Evolutionary conservation across 1,140 invertebrate species (phyloP).

Genomic region (Drosophila kohkoa): DNA sequence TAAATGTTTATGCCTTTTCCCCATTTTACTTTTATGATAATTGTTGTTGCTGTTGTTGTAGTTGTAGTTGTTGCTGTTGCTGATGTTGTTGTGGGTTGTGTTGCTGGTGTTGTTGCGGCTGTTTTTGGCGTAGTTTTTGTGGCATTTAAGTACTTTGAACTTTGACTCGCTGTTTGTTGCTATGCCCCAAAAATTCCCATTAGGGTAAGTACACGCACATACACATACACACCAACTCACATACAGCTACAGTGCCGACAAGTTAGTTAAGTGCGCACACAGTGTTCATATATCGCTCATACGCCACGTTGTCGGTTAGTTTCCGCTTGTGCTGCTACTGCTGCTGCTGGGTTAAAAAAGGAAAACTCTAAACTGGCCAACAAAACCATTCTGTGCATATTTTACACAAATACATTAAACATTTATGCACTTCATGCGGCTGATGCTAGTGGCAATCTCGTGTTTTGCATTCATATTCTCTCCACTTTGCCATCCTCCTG

Average conservation of each 20-base stretch:
- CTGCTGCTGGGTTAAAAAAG: conserved; percentile 1
- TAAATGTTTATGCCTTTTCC: conserved; percentile 30
- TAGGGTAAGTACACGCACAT: conserved; percentile 23
- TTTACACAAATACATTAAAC: conserved; percentile 41
- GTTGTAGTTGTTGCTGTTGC: conserved; percentile 7
- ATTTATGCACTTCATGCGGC: conserved; percentile 48
- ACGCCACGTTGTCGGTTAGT: conserved; percentile 13
- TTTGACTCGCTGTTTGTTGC: conserved; percentile 15
- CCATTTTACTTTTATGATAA: conserved; percentile 19
- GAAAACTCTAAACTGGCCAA: conserved; percentile 5
- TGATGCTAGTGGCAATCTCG: conserved; percentile 38
- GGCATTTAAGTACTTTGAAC: conserved; percentile 31
- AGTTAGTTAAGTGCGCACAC: conserved; percentile 9
- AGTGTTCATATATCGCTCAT: conserved; percentile 27
- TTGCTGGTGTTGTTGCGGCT: conserved; percentile 8
- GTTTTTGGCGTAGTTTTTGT: conserved; percentile 13
- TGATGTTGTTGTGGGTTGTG: conserved; percentile 6
- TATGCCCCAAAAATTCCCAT: conserved; percentile 21
- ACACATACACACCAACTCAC: neutral
- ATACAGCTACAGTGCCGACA: neutral
- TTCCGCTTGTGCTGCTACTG: neutral
- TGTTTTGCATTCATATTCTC: conserved; percentile 49
- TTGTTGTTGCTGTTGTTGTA: conserved; percentile 14
- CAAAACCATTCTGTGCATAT: conserved; percentile 21
- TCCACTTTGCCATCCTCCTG: neutral